Evolutionary conservation across 2,888 invertebrate species (phyloP).

Genomic region (Campopleginae sp.): DNA sequence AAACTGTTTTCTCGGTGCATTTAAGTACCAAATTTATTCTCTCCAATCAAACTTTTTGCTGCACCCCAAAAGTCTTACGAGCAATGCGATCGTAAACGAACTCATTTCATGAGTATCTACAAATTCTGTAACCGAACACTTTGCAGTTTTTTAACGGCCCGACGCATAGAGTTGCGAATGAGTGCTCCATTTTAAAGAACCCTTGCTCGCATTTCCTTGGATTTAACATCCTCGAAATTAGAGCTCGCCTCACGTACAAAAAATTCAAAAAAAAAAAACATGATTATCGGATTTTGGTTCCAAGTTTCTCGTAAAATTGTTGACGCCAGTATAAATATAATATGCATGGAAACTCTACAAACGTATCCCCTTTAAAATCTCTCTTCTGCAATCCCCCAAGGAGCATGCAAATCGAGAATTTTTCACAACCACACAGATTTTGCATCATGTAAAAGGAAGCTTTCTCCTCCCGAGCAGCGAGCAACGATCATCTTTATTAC

Average conservation of each 20-base stretch:
- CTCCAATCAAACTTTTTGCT: background rate
- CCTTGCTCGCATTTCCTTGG: background rate
- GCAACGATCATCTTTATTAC: constrained; percentile 53
- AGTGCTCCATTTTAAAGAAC: background rate
- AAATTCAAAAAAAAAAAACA: background rate
- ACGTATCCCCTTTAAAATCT: constrained; percentile 41
- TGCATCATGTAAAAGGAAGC: constrained; percentile 5
- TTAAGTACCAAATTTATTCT: background rate
- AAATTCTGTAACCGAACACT: background rate
- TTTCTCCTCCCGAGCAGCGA: background rate
- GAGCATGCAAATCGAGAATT: constrained; percentile 49
- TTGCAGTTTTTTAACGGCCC: background rate
- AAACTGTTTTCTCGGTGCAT: no score
- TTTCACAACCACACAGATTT: constrained; percentile 43
- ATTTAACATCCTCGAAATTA: background rate
- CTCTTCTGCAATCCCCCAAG: constrained; percentile 22
- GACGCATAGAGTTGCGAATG: background rate
- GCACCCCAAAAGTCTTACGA: background rate
- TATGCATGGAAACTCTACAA: background rate
- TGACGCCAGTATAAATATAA: background rate
- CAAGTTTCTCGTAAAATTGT: background rate
- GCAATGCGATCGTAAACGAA: background rate
- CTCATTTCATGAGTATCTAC: background rate
- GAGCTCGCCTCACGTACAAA: background rate
- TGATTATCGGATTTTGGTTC: background rate